Evolutionary conservation across 2,113 vertebrate genomes (phyloP), one percentile per base, ranked within the genome.

Genomic region (Ochotona curzoniae): DNA sequence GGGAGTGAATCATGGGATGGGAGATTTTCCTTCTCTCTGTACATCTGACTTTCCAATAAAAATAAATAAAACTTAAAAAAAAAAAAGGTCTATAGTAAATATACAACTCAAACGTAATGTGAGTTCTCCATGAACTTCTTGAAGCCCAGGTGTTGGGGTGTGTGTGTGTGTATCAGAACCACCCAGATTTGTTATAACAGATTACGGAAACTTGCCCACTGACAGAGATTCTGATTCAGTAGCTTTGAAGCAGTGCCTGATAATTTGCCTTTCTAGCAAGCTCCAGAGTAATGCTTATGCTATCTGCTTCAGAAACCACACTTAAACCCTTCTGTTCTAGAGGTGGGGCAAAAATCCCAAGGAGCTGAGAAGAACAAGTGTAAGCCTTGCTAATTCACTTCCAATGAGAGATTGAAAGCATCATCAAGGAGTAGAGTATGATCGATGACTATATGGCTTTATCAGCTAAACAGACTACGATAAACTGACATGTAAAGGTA

Each of bases 221-320:
- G 14, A 63, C 57, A 89, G 38, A 87, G 51, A 82, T 95, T 93
- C 28, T 89, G 54, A 57, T 84, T 93, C 25, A 82, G 66, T 25
- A 44, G 44, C 10, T 87, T 84, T 73, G n/a, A 54, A 91, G 84
- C 67, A n/a, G 2, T 47, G 57, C 69, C 38, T 74, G 76, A 88
- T 66, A 88, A 80, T 84, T 47, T 90, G 64, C 38, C 8, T 87
- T 90, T 94, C 71, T 80, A 81, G 84, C 61, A 90, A 60, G 20
- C 28, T 87, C 57, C 57, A 66, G 9, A 23, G n/a, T 66, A 89
- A 73, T 38, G 80, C 60, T 74, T 47, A 67, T 74, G 47, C 85
- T 74, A 79, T 75, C 30, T 66, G 63, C 14, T 69, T 92, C n/a
- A 38, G 38, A 38, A 23, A 87, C 60, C 1, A 35, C 71, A 87